Conservation (phyloP, 2,113 vertebrate genomes). For the Myrmecobius fasciatus region DNA sequence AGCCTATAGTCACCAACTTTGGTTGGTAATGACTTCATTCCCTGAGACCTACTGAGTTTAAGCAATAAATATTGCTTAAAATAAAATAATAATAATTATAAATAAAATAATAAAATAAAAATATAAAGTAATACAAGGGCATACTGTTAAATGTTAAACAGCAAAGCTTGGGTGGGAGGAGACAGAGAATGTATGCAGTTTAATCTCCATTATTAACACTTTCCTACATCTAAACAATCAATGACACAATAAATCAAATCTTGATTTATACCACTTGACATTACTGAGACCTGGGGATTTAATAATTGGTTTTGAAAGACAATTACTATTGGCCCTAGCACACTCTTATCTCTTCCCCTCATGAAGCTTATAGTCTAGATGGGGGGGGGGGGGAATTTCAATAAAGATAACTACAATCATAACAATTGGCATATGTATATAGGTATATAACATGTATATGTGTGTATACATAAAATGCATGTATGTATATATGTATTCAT, state of each 20-base stretch:
- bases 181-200: neutral
- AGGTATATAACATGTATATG: too few species aligned
- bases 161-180: neutral
- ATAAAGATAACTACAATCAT: neutral
- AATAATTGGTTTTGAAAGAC: neutral
- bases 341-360: neutral
- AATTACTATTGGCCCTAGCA: neutral
- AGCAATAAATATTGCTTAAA: neutral
- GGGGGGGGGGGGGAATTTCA: neutral
- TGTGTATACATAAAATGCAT: too few species aligned
- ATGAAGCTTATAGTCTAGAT: neutral
- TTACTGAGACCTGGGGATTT: neutral
- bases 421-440: neutral
- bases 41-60: neutral
- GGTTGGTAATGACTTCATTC: neutral
- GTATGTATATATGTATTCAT: too few species aligned
- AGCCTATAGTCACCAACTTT: neutral
- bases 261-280: neutral
- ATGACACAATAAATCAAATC: neutral
- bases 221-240: neutral
- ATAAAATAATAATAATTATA: too few species aligned
- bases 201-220: neutral
- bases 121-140: neutral
- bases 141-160: neutral
- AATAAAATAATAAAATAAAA: too few species aligned